Conservation (phyloP, 1,140 invertebrate species). For the Arctopsyche grandis region DNA sequence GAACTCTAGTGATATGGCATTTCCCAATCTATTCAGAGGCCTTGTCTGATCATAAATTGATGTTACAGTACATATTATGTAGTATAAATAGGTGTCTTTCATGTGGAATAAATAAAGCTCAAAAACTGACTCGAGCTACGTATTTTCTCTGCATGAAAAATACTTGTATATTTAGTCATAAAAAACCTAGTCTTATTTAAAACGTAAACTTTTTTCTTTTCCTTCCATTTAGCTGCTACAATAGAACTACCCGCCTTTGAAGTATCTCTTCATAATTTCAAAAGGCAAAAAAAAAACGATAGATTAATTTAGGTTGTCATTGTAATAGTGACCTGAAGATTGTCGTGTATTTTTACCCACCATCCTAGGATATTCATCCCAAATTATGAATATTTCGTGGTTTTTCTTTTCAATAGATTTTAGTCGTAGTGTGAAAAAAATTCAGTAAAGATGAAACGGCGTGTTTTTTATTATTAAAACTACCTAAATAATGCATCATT, state of each 20-base stretch:
- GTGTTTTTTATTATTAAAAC: background rate
- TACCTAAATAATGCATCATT: background rate
- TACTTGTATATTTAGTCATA: too few relatives aligned
- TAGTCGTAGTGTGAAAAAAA: background rate
- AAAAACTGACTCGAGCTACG: too few relatives aligned
- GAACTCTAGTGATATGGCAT: too few relatives aligned
- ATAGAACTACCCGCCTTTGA: constrained; percentile 77
- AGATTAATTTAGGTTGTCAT: constrained; percentile 14
- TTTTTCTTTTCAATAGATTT: background rate
- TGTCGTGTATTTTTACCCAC: background rate
- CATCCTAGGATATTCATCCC: background rate
- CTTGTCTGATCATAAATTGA: too few relatives aligned
- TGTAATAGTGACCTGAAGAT: constrained; percentile 28
- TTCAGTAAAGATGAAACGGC: background rate
- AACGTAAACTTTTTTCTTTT: constrained; percentile 18
- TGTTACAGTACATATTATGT: too few relatives aligned
- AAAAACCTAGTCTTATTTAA: too few relatives aligned
- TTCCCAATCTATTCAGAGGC: too few relatives aligned
- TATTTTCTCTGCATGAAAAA: too few relatives aligned
- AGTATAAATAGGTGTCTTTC: too few relatives aligned
- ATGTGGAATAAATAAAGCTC: too few relatives aligned
- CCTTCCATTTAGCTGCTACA: constrained; percentile 75
- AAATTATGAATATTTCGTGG: too few relatives aligned
- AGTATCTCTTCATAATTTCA: constrained; percentile 46
- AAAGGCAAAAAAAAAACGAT: constrained; percentile 1